These are phyloP conservation scores for Trichonephila inaurata DNA, from an alignment of 1,140 invertebrate species.

Conservation along the genomic window DNA sequence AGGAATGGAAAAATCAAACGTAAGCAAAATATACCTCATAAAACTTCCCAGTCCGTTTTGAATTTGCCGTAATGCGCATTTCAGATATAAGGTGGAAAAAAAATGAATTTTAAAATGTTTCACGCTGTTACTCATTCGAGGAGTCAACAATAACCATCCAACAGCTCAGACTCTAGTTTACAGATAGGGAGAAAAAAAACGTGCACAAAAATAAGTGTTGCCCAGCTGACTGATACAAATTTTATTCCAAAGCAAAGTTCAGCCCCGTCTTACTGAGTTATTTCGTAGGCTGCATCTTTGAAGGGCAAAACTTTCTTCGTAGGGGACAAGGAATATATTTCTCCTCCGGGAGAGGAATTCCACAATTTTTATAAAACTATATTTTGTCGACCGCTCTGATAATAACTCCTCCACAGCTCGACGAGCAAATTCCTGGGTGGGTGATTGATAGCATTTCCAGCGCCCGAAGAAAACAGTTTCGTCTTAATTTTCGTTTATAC, in stretches of 20 bases:
- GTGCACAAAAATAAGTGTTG: neutral
- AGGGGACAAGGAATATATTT: conserved; percentile 1
- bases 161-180: no score
- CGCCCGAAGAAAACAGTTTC: conserved; percentile 75
- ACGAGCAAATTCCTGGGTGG: conserved; percentile 52
- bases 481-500: conserved; percentile 75
- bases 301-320: neutral
- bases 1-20: no score
- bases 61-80: no score
- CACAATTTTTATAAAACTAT: conserved; percentile 72
- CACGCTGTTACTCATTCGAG: no score
- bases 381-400: conserved; percentile 44
- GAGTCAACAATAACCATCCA: no score
- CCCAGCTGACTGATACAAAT: neutral
- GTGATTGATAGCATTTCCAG: conserved; percentile 68
- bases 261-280: neutral
- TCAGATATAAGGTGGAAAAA: no score
- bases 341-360: conserved; percentile 52
- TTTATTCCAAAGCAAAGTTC: conserved; percentile 25
- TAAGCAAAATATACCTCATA: no score
- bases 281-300: neutral
- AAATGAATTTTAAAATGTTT: no score
- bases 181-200: neutral
- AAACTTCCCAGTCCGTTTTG: no score
- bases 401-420: conserved; percentile 54